These are phyloP conservation scores for Pristionchus japonicus DNA, from an alignment of 2,888 invertebrate genomes.

Conservation along the genomic window DNA sequence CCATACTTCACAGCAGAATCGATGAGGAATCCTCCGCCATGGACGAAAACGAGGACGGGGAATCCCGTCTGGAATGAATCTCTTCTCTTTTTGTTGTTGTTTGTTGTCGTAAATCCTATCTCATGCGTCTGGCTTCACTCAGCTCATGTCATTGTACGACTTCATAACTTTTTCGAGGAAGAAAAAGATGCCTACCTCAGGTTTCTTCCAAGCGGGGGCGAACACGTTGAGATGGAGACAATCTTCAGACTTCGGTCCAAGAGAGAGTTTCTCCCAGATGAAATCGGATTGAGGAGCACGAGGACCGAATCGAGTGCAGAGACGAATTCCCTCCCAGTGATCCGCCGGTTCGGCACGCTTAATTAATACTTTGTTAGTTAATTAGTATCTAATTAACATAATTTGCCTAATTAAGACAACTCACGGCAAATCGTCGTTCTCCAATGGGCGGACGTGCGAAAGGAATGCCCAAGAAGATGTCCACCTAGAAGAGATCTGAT, in stretches of 20 bases:
- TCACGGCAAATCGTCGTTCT: conserved; percentile 65
- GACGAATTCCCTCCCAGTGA: conserved; percentile 61
- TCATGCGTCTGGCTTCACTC: too few species aligned
- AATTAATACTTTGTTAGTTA: not conserved
- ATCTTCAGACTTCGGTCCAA: conserved; percentile 66
- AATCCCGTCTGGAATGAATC: conserved; percentile 52
- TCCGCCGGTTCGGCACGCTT: conserved; percentile 64
- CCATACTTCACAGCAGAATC: conserved; percentile 66
- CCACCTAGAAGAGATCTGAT: conserved; percentile 35
- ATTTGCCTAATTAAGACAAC: not conserved
- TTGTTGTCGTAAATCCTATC: too few species aligned
- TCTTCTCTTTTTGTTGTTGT: not conserved
- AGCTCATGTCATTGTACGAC: not conserved
- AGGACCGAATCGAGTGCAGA: conserved; percentile 57
- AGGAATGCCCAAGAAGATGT: conserved; percentile 68
- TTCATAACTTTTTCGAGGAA: not conserved
- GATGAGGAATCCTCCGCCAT: conserved; percentile 64
- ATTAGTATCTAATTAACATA: not conserved
- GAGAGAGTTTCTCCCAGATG: conserved; percentile 53
- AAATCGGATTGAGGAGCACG: conserved; percentile 67
- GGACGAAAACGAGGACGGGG: conserved; percentile 64
- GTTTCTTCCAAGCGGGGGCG: conserved; percentile 60
- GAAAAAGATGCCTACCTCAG: not conserved
- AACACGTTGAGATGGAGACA: conserved; percentile 71
- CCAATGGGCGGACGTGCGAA: conserved; percentile 71